Conservation (phyloP, 2,888 invertebrate genomes). For the Strigamia crassipes region DNA sequence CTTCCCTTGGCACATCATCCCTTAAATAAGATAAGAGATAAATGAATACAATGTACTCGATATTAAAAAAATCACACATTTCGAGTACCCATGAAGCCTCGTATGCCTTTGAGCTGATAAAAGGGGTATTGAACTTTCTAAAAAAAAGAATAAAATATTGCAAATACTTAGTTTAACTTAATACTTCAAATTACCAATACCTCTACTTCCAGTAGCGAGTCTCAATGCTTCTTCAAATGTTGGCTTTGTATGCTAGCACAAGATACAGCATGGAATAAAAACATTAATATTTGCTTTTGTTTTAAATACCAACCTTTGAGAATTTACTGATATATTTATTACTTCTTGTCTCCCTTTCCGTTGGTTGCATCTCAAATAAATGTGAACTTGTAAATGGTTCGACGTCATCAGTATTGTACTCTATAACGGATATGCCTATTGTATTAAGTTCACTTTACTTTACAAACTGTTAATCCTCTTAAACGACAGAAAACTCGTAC, state of each 20-base stretch:
- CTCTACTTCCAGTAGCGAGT: conserved; percentile 8
- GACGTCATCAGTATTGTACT: neutral
- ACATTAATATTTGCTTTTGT: too few species aligned
- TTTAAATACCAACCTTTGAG: neutral
- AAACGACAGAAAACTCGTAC: neutral
- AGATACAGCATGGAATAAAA: neutral
- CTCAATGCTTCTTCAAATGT: conserved; percentile 34
- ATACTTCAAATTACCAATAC: neutral
- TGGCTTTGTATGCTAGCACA: neutral
- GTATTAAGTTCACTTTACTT: neutral
- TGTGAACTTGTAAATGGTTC: neutral
- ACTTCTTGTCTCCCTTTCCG: neutral
- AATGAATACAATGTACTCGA: neutral
- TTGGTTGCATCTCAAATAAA: neutral
- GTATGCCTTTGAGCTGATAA: neutral
- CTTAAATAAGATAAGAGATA: neutral
- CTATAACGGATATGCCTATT: conserved; percentile 30
- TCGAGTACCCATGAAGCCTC: neutral
- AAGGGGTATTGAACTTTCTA: neutral
- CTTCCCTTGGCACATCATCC: neutral
- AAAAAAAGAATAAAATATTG: neutral
- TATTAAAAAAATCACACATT: neutral
- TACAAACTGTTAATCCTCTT: neutral
- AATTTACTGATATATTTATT: neutral
- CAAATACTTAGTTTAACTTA: too few species aligned